Evolutionary conservation across 2,113 vertebrate genomes (phyloP), one percentile per base, ranked within the genome.

Genomic region (Lipotes vexillifer): DNA sequence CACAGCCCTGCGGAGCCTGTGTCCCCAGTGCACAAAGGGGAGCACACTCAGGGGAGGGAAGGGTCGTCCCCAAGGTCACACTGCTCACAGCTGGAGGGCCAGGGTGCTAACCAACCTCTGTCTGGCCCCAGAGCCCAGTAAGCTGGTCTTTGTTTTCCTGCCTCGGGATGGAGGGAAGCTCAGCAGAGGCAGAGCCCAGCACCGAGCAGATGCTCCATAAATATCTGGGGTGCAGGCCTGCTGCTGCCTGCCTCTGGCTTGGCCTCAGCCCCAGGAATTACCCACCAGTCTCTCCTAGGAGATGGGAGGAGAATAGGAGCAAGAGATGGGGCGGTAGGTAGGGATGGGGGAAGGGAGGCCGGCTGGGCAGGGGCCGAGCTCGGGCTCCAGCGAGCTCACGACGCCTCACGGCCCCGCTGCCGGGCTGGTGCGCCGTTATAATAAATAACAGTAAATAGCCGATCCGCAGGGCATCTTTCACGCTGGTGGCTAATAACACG

Each of bases 391-490:
- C 13, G 11, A 4, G 25, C 74, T 72, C 31, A 2, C 0, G 17
- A 25, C 1, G 27, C 66, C 25, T 55, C 31, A 6, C 12, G 18
- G 80, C 71, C 83, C 65, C 9, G 63, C 93, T 55, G 89, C 94
- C 1, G 61, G 91, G 95, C 92, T 96, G 96, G 96, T 88, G n/a
- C 18, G 84, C 95, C 97, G 96, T 94, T 87, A 63, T 96, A 97
- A 98, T 98, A 98, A 98, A 98, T 98, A 98, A 98, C 95, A 88
- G 97, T 87, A 98, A 98, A 97, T 96, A 94, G 97, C 96, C 96
- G 69, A 92, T 97, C 96, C 77, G 8, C 95, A 93, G 97, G 96
- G 98, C 97, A 97, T 98, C 98, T 88, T 97, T 97, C 97, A 97
- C 75, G 41, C 95, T 8, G 36, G 91, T 96, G 98, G 97, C 98